Evolutionary conservation across 2,113 vertebrate genomes (phyloP).

Genomic region (Columba livia): DNA sequence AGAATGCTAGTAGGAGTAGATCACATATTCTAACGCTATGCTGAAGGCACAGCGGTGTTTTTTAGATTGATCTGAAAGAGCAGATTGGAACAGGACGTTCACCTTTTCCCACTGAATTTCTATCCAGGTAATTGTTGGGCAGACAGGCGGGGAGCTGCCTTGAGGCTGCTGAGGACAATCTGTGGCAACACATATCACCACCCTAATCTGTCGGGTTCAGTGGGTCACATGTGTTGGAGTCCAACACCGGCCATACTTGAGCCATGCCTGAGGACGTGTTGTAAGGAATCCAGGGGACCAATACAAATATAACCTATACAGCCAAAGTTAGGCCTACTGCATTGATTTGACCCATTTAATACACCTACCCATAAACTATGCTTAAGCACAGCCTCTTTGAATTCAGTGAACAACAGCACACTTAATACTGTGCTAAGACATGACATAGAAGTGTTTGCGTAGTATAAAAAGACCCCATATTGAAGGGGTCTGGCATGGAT

Average conservation of each 20-base stretch:
- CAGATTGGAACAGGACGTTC: background rate
- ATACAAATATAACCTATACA: fast-evolving
- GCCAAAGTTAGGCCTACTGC: background rate
- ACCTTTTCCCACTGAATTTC: background rate
- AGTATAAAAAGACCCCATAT: fast-evolving
- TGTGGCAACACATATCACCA: fast-evolving
- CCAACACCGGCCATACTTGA: fast-evolving
- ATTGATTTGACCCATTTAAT: too few relatives aligned
- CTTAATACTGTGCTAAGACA: background rate
- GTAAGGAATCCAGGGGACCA: too few relatives aligned
- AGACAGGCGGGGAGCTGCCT: background rate
- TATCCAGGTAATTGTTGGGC: background rate
- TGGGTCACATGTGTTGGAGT: fast-evolving
- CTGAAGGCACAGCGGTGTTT: background rate
- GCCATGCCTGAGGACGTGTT: fast-evolving
- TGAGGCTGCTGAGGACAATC: background rate
- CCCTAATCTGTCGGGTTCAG: background rate
- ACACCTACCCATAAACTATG: fast-evolving
- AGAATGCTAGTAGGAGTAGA: background rate
- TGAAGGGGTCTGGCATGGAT: background rate
- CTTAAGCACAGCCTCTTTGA: background rate
- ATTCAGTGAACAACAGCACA: fast-evolving
- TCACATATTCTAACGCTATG: background rate
- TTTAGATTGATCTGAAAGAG: background rate
- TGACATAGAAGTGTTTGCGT: fast-evolving